A percentile compares a stretch with the other conserved stretches of the same genome.
Evolutionary conservation across 2,797 vertebrate species (phyloP).

Genomic region (Oreonectes daqikongensis): DNA sequence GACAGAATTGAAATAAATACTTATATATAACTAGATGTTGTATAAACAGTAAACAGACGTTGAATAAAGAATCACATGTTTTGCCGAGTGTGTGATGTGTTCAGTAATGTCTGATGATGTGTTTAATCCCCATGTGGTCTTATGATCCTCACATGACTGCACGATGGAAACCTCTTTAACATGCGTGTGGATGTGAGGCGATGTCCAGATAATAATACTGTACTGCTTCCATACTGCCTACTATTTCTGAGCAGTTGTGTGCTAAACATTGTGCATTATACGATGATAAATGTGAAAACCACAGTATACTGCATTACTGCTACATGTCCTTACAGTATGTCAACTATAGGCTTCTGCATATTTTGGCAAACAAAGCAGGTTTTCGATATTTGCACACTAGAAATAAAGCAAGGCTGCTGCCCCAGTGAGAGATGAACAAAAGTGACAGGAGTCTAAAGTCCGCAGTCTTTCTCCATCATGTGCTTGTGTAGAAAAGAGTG

Average conservation of each 20-base stretch:
- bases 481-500: not conserved
- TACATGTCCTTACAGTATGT: too few species aligned
- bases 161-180: slow-evolving; percentile 3
- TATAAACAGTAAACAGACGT: too few species aligned
- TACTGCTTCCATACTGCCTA: not conserved
- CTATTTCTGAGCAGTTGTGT: not conserved
- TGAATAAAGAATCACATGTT: not conserved
- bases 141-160: slow-evolving; percentile 51
- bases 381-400: not conserved
- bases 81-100: slow-evolving; percentile 29
- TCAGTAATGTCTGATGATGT: slow-evolving; percentile 26
- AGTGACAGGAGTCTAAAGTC: not conserved
- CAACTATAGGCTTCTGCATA: too few species aligned
- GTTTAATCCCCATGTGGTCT: slow-evolving; percentile 31
- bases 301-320: not conserved
- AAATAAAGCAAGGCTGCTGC: not conserved
- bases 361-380: too few species aligned
- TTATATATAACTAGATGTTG: too few species aligned
- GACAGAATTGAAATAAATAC: not conserved
- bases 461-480: too few species aligned
- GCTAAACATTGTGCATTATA: not conserved
- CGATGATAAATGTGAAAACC: not conserved
- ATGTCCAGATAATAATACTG: not conserved
- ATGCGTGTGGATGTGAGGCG: not conserved
- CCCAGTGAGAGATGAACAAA: not conserved